Conservation (phyloP, 2,888 invertebrate species). For the Scelioninae gen. 2 region DNA sequence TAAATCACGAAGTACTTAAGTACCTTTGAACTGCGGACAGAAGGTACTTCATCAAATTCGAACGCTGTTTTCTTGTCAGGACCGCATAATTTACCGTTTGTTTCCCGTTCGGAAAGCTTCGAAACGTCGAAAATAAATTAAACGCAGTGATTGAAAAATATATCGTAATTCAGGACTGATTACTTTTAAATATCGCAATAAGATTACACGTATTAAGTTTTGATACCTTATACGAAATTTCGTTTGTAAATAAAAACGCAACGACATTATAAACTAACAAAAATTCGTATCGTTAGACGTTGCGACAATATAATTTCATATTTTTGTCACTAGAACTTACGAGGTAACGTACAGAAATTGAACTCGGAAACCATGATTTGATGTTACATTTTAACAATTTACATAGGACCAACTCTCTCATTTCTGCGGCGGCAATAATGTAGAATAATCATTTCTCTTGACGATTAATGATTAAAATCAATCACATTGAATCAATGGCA, state of each 20-base stretch:
- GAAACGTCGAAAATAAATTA: not conserved
- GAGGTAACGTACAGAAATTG: not conserved
- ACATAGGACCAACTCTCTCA: slow-evolving; percentile 69
- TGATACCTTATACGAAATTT: slow-evolving; percentile 20
- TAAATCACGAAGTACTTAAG: slow-evolving; percentile 50
- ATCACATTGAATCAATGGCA: slow-evolving; percentile 39
- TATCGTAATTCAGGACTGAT: slow-evolving; percentile 20
- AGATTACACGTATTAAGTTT: slow-evolving; percentile 11
- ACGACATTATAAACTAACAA: slow-evolving; percentile 13
- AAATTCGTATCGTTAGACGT: slow-evolving; percentile 4
- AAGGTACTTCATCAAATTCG: slow-evolving; percentile 33
- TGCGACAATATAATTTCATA: slow-evolving; percentile 20
- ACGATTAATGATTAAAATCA: slow-evolving; percentile 4
- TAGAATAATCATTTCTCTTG: slow-evolving; percentile 33
- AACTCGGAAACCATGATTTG: no score
- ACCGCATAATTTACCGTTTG: slow-evolving; percentile 13
- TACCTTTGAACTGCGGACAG: slow-evolving; percentile 51
- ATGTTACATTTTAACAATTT: no score
- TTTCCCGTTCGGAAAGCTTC: not conserved
- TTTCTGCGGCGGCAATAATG: slow-evolving; percentile 54
- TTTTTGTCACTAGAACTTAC: slow-evolving; percentile 23
- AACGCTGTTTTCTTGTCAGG: slow-evolving; percentile 33
- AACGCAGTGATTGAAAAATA: not conserved
- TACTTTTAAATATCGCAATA: slow-evolving; percentile 1
- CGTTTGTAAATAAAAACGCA: slow-evolving; percentile 16